Base-by-base conservation (phyloP, 2,888 invertebrate species). In the Magallana nippona region DNA sequence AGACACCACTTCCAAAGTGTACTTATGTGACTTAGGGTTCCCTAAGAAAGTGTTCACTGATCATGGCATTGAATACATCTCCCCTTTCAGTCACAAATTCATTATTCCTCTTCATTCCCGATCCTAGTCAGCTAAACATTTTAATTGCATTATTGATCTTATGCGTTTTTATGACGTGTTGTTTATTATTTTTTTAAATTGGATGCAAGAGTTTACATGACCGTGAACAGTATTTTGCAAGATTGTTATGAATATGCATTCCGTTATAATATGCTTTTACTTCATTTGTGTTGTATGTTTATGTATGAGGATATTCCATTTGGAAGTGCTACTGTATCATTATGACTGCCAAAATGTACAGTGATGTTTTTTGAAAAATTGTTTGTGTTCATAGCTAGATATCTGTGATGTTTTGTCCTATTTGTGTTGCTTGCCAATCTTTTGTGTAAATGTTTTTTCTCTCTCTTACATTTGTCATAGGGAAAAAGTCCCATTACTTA, bases 51-150 rank as follows among this genome's bases (percentile, higher is more conserved):
- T 97, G 91, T 97, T 96, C 95, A 95, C 95, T 82, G 96, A 96
- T 91, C 96, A 96, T 89, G 96, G 96, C 83, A 96, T 98, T 87
- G 95, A 95, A 88, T 98, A 98, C 95, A 96, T 96, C 91, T 96
- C 97, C 88, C 98, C 98, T 10, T 98, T 98, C 92, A 97, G 97
- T 83, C 96, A 96, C 83, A 97, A 97, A 95, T 97, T 96, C 94
- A 96, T 97, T 89, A 96, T 97, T 94, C 96, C 97, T 79, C 95
- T 97, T 10, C 92, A 93, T 87, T 77, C 62, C 19, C 58, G 79
- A 58, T 77, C 78, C 17, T 82, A 78, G 81, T 63, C 81, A 81
- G 62, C 15, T 71, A 27, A 71, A 71, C 13, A 32, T 71, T 71
- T 71, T 71, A 71, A 13, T 22, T 71, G 5, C 71, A 60, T 60